Evolutionary conservation across 2,888 invertebrate species (phyloP).

Genomic region (Netelia melanura): DNA sequence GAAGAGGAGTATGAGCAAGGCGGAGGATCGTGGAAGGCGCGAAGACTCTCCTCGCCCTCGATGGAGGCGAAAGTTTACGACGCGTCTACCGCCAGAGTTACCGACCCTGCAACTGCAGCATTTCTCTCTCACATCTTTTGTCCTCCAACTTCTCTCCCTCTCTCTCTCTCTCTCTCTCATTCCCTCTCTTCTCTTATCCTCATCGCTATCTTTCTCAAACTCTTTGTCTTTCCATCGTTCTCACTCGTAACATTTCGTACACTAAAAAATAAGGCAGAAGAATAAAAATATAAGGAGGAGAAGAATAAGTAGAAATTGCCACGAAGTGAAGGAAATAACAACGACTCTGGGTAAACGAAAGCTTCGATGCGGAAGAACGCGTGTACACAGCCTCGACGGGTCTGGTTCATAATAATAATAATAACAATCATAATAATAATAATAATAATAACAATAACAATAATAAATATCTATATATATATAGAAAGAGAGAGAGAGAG

Average conservation of each 20-base stretch:
- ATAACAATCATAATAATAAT: not conserved
- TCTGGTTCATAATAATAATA: not conserved
- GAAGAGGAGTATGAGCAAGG: slow-evolving; percentile 59
- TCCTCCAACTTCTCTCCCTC: slow-evolving; percentile 52
- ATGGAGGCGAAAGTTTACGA: slow-evolving; percentile 83
- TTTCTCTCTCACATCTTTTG: slow-evolving; percentile 58
- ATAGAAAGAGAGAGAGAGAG: not conserved
- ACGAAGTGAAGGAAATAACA: slow-evolving; percentile 40
- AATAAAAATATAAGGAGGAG: slow-evolving; percentile 19
- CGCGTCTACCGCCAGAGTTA: slow-evolving; percentile 81
- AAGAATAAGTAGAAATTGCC: slow-evolving; percentile 36
- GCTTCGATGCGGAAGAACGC: slow-evolving; percentile 9
- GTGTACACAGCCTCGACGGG: slow-evolving; percentile 24
- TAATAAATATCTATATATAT: not conserved
- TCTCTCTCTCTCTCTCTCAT: slow-evolving; percentile 50
- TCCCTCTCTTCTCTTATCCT: slow-evolving; percentile 42
- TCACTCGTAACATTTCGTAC: slow-evolving; percentile 49
- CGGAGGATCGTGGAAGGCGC: slow-evolving; percentile 75
- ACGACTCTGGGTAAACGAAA: slow-evolving; percentile 35
- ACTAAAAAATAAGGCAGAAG: not conserved
- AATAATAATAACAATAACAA: not conserved
- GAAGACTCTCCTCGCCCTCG: slow-evolving; percentile 76
- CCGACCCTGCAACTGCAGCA: slow-evolving; percentile 81
- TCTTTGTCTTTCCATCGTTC: slow-evolving; percentile 60
- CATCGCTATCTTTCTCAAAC: slow-evolving; percentile 53